Base-by-base conservation (phyloP, 2,888 invertebrate species). In the Drosophila sordidapex region DNA sequence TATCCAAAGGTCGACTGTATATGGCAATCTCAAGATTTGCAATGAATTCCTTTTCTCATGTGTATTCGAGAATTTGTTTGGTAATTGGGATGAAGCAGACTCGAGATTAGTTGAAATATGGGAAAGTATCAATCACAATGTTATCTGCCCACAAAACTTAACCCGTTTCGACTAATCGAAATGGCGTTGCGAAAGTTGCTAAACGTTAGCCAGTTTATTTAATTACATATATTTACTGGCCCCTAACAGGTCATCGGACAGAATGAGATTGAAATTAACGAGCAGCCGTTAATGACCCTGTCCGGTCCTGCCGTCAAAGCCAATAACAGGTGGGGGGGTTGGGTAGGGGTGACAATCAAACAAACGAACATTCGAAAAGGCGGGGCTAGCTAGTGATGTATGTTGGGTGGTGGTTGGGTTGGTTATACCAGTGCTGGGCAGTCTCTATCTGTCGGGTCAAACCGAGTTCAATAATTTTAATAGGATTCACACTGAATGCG, bases 251-350 rank as follows among this genome's bases (percentile, higher is more conserved):
- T 67, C 61, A 64, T 64, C 57, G 52, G 52, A 49, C 67, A 59
- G 70, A 71, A 76, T 49, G 69, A 70, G 76, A 81, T 81, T 81
- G 83, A 83, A 83, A 83, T 83, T 82, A 83, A 83, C 88, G 86
- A 88, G 74, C 83, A 60, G 67, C 79, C 76, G 82, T 85, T 87
- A 83, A 83, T 87, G 88, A 87, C 59, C 70, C 65, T 70, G 76
- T 69, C 66, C 59, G 54, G 57, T 15, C 49, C 49, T 31, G 70
- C 46, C 59, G 60, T 57, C 57, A 21, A 59, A 73, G 74, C 78
- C 66, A 81, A 74, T 77, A 81, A 33, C 60, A 35, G 74, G 65
- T 46, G 7, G 51, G 33, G 21, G 15, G 64, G 46, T 2, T 4
- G 21, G 15, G 7, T 1, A 1, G 7, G 46, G 1, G 7, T 18